A percentile compares a stretch with the other conserved stretches of the same genome.
Conservation (phyloP, 2,888 invertebrate species). For the Enoplolaimus lenunculus region DNA sequence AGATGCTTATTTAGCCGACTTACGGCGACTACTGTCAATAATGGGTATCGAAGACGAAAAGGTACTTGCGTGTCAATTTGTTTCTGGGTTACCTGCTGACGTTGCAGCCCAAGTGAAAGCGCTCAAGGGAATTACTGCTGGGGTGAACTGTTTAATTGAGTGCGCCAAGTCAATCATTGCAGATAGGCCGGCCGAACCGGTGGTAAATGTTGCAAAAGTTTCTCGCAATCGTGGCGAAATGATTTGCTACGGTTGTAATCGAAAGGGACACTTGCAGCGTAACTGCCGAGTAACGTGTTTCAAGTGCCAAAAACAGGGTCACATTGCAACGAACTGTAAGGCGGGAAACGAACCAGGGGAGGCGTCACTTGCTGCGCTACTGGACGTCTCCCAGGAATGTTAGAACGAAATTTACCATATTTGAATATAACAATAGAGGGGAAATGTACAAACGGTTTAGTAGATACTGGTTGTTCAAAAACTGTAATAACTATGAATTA, state of each 20-base stretch:
- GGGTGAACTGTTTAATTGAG: not conserved
- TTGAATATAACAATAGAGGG: not conserved
- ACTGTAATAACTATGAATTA: not conserved
- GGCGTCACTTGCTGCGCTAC: not conserved
- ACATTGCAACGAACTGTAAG: constrained; percentile 4
- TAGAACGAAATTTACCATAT: not conserved
- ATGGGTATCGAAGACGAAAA: not conserved
- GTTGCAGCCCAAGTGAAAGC: constrained; percentile 5
- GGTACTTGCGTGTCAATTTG: not conserved
- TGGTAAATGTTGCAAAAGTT: not conserved
- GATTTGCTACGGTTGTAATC: not conserved
- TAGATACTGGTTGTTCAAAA: not conserved
- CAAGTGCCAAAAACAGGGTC: not conserved
- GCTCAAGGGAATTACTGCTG: not conserved
- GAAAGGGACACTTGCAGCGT: not conserved
- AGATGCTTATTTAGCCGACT: not conserved
- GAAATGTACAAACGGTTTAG: not conserved
- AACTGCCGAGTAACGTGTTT: not conserved
- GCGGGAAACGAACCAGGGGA: not conserved
- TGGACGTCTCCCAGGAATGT: not conserved
- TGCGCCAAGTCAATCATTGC: constrained; percentile 10
- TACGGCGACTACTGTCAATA: not conserved
- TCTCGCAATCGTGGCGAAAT: not conserved
- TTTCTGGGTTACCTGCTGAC: not conserved
- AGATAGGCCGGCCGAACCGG: not conserved